Percentiles rank a stretch among this genome's conserved stretches.
Conservation (phyloP, 1,140 invertebrate species). For the Trichogramma pretiosum region DNA sequence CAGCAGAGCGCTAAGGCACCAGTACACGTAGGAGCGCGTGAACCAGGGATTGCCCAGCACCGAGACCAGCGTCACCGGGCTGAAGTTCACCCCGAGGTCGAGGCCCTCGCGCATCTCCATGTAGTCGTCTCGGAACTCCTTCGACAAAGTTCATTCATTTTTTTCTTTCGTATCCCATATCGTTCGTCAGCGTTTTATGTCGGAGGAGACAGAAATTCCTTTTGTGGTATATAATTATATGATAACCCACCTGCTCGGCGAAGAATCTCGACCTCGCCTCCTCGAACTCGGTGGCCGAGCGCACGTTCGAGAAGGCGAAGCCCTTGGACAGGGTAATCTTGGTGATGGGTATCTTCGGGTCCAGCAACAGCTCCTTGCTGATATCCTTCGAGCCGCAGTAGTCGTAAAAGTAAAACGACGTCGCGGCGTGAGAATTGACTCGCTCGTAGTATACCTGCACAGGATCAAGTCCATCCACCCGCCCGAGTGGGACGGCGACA, state of each 20-base stretch:
- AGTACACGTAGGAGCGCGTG: conserved; percentile 60
- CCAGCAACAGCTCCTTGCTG: conserved; percentile 60
- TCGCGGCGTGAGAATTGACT: conserved; percentile 71
- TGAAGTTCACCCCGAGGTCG: conserved; percentile 56
- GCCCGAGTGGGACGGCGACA: neutral
- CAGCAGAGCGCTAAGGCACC: conserved; percentile 65
- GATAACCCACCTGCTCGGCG: conserved; percentile 51
- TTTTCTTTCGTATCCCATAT: too few species aligned
- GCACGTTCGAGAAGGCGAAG: conserved; percentile 72
- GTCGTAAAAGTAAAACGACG: conserved; percentile 68
- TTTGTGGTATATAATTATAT: too few species aligned
- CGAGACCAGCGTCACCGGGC: conserved; percentile 53
- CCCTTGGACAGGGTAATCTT: conserved; percentile 71
- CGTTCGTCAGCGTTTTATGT: too few species aligned
- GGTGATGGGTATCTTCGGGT: conserved; percentile 63
- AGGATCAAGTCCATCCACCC: neutral
- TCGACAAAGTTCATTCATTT: too few species aligned
- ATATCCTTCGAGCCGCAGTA: conserved; percentile 73
- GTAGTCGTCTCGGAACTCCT: conserved; percentile 76
- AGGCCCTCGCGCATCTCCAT: conserved; percentile 84
- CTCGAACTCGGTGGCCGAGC: conserved; percentile 75
- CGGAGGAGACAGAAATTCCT: too few species aligned
- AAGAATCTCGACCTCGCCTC: conserved; percentile 77
- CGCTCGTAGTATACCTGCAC: conserved; percentile 78
- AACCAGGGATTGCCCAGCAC: conserved; percentile 58